Base-by-base conservation (phyloP, 2,113 vertebrate genomes). In the Callionymus lyra region DNA sequence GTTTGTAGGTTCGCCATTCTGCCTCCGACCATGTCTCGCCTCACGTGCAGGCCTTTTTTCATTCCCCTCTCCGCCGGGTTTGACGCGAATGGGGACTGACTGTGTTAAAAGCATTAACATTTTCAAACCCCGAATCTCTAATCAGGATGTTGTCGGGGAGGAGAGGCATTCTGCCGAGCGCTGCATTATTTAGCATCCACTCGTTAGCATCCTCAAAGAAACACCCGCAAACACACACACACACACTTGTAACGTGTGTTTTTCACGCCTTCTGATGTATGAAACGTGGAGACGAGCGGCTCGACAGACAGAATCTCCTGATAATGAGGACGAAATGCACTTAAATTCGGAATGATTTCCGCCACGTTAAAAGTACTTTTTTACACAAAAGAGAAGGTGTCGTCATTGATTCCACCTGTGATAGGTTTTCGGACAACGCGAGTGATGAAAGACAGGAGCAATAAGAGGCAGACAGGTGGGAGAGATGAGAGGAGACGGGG, bases 101-200 rank as follows among this genome's bases (percentile, higher is more conserved):
- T 68, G 59, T 44, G 72, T 72, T 74, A 68, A 74, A 68, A 76
- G 72, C 72, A 76, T 76, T 76, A 78, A 74, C 68, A 78, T 81
- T 76, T 78, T 78, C 70, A 70, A 76, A 78, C 47, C 70, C 59
- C 38, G 63, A 76, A 55, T 77, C 56, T 39, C 59, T 73, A 73
- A 59, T 76, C 67, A 76, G 58, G 57, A 68, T 75, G 69, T 71
- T 67, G 75, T 72, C 16, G 43, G 62, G 63, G 77, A 72, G 68
- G 68, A 72, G 76, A 74, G 68, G 50, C 53, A 59, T 73, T 79
- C 63, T 36, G 64, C 44, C 58, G 63, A 49, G 14, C 14, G 9
- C 63, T 80, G 74, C 77, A 78, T 78, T 78, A 72, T 80, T 78
- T 72, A 78, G 63, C 60, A 59, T 56, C 58, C 18, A 50, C 57